These are phyloP conservation scores for Heliocidaris erythrogramma DNA, from an alignment of 35 echinoderm and acorn worm species.

Conservation along the genomic window DNA sequence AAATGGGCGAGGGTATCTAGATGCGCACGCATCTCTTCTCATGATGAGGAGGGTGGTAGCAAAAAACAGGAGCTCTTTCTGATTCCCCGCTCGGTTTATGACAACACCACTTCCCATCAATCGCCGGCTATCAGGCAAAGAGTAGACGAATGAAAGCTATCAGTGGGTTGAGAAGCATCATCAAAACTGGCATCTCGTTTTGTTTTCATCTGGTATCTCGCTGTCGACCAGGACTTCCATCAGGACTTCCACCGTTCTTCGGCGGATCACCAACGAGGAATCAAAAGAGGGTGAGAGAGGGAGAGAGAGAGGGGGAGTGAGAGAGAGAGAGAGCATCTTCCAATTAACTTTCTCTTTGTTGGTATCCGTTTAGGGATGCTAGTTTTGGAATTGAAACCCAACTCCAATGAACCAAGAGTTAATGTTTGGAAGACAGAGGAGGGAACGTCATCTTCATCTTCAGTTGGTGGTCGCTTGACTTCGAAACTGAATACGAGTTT, in stretches of 20 bases:
- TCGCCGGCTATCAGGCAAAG: background rate
- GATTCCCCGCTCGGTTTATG: conserved; percentile 27
- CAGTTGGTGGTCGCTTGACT: background rate
- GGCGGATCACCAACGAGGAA: background rate
- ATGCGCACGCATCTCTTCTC: conserved; percentile 17
- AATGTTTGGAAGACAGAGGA: background rate
- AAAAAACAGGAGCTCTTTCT: background rate
- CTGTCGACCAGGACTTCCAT: background rate
- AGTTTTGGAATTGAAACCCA: background rate
- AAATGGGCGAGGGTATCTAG: background rate
- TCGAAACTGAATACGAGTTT: conserved; percentile 10
- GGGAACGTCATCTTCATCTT: background rate
- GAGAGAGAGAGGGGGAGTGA: background rate
- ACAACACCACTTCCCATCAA: conserved; percentile 31
- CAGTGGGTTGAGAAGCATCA: conserved; percentile 1
- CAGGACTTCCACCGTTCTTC: background rate
- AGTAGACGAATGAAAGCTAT: conserved; percentile 5
- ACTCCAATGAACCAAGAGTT: background rate
- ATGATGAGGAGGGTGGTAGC: background rate
- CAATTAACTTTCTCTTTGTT: background rate
- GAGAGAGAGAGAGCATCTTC: background rate
- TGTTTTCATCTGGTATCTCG: background rate
- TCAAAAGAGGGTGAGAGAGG: background rate
- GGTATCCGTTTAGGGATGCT: background rate
- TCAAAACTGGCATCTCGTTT: background rate